Conservation (phyloP, 35 echinoderm and acorn worm genomes). For the Patiria miniata region DNA sequence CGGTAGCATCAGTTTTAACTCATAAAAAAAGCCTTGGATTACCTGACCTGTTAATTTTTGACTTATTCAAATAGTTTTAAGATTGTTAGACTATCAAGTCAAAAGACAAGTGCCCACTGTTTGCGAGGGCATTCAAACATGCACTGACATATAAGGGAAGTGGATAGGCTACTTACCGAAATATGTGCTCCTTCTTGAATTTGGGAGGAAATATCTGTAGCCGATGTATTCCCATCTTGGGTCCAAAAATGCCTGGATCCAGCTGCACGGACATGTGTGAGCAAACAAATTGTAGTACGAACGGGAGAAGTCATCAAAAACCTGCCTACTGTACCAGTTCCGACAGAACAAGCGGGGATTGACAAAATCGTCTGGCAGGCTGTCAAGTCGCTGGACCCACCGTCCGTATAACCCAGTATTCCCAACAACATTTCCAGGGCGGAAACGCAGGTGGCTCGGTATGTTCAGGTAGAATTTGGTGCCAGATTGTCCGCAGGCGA, state of each 20-base stretch:
- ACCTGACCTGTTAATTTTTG: no score
- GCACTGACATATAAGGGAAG: background rate
- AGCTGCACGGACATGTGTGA: constrained; percentile 67
- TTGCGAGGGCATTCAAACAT: background rate
- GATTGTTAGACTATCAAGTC: background rate
- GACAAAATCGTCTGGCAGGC: constrained; percentile 29
- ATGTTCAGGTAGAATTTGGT: background rate
- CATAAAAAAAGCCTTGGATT: no score
- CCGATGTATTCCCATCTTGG: background rate
- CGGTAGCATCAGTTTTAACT: no score
- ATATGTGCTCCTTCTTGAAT: background rate
- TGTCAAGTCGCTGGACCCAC: constrained; percentile 78
- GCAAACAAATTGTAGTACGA: background rate
- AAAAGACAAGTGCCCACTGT: background rate
- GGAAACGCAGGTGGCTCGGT: background rate
- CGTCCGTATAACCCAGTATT: constrained; percentile 66
- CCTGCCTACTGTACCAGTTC: constrained; percentile 59
- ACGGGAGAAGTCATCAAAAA: constrained; percentile 19
- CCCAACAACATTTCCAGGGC: constrained; percentile 21
- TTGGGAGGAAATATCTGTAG: background rate
- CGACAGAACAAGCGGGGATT: constrained; percentile 66
- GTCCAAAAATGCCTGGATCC: background rate
- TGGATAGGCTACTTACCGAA: background rate
- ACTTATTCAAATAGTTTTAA: no score
- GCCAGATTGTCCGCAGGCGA: background rate